These are phyloP conservation scores for Stratiolaelaps scimitus DNA, from an alignment of 1,140 invertebrate species.

Conservation along the genomic window DNA sequence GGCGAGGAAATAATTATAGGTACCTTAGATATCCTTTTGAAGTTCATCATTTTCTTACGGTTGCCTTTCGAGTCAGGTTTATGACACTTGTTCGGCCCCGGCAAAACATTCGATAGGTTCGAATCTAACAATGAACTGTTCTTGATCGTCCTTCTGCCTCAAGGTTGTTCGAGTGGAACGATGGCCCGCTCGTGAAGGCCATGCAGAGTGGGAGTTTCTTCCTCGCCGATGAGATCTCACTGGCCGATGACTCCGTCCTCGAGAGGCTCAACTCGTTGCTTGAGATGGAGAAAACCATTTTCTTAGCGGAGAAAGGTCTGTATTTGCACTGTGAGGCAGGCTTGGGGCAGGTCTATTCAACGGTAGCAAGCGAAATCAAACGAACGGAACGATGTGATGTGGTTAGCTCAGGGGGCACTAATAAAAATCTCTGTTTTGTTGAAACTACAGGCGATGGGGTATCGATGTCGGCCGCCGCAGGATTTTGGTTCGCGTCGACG, in stretches of 20 bases:
- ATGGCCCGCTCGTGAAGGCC: constrained; percentile 81
- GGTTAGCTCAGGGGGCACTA: too few species aligned
- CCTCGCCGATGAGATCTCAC: constrained; percentile 94
- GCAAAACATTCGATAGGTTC: too few species aligned
- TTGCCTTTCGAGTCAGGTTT: too few species aligned
- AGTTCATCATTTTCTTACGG: too few species aligned
- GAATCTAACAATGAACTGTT: too few species aligned
- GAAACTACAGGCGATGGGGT: constrained; percentile 39
- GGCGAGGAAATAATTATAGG: too few species aligned
- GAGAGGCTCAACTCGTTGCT: constrained; percentile 92
- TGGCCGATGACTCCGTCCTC: constrained; percentile 95
- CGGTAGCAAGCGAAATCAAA: constrained; percentile 34
- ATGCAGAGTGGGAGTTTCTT: constrained; percentile 80
- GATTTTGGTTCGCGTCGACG: constrained; percentile 86
- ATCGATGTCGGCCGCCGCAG: constrained; percentile 55
- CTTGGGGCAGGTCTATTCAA: not conserved
- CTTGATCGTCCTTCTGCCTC: constrained; percentile 28
- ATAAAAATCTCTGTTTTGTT: too few species aligned
- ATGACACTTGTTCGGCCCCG: too few species aligned
- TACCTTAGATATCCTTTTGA: too few species aligned
- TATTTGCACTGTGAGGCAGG: constrained; percentile 31
- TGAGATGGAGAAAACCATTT: constrained; percentile 77
- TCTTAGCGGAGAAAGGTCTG: constrained; percentile 68
- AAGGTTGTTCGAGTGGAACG: constrained; percentile 89
- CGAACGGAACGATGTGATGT: too few species aligned